Conservation (phyloP, 1,140 invertebrate genomes). For the Lepidurus apus region DNA sequence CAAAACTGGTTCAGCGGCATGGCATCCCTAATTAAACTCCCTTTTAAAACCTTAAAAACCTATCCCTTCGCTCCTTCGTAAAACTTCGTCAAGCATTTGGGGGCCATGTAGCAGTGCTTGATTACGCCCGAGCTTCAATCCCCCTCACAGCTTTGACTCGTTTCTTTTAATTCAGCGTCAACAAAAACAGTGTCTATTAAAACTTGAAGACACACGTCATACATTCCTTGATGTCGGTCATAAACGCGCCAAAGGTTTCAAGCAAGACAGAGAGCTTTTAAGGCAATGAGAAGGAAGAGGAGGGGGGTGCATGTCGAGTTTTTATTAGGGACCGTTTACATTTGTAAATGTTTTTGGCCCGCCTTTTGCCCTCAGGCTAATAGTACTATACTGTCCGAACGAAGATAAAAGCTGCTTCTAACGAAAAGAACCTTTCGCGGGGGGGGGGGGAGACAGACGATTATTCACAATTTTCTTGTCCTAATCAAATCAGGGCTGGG, state of each 20-base stretch:
- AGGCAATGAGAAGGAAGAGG: background rate
- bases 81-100: background rate
- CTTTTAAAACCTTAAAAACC: background rate
- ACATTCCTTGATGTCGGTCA: background rate
- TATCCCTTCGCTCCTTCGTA: background rate
- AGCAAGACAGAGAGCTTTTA: background rate
- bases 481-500: constrained; percentile 5
- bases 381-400: constrained; percentile 3
- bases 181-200: background rate
- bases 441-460: background rate
- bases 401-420: background rate
- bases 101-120: background rate
- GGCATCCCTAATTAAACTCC: constrained; percentile 21
- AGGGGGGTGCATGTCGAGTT: background rate
- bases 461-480: constrained; percentile 22
- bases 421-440: background rate
- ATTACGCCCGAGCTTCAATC: background rate
- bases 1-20: background rate
- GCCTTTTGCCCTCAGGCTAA: background rate
- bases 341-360: background rate
- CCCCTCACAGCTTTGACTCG: background rate
- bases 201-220: background rate
- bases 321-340: constrained; percentile 7
- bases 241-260: background rate
- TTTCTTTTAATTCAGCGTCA: background rate